Evolutionary conservation across 2,888 invertebrate genomes (phyloP), one percentile per base, ranked within the genome.

Genomic region (Tyria jacobaeae): DNA sequence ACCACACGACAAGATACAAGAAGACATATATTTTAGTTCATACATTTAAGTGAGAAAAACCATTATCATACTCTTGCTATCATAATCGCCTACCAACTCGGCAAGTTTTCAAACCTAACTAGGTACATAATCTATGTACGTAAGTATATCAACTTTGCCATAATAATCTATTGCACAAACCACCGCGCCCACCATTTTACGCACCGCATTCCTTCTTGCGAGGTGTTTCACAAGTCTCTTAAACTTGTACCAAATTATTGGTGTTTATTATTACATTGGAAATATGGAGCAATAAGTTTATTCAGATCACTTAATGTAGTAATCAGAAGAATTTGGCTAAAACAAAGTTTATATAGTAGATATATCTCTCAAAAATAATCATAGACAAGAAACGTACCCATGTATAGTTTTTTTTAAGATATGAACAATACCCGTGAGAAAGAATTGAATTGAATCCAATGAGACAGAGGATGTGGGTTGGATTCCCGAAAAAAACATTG

Each of bases 211-310:
- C 64, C 60, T 14, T 7, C 52, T 74, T 74, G 65, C 60, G 74
- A 73, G n/a, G n/a, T n/a, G n/a, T n/a, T n/a, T n/a, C n/a, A n/a
- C n/a, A 76, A 74, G 52, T 57, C 57, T 56, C 57, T 66, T 6
- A 21, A 24, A 48, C 39, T 54, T 12, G 39, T 34, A 25, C 17
- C 25, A 27, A 54, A 37, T 35, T 25, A 51, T 34, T 55, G 17
- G 25, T 55, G 31, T 50, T 55, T 47, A 49, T 51, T 44, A 50
- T 55, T 34, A 5, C 55, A 44, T 44, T 37, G 47, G 39, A 34
- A 27, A 15, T 39, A 53, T 52, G 59, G 12, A 25, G 39, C 25
- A 51, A 51, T 24, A 9, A 24, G 21, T 3, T 51, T 6, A 35
- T 51, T 51, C 3, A 2, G 21, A 35, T 35, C 14, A 21, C 14